Percentiles rank a stretch among this genome's conserved stretches.
Evolutionary conservation across 2,888 invertebrate genomes (phyloP).

Genomic region (Nomada goodeniana): DNA sequence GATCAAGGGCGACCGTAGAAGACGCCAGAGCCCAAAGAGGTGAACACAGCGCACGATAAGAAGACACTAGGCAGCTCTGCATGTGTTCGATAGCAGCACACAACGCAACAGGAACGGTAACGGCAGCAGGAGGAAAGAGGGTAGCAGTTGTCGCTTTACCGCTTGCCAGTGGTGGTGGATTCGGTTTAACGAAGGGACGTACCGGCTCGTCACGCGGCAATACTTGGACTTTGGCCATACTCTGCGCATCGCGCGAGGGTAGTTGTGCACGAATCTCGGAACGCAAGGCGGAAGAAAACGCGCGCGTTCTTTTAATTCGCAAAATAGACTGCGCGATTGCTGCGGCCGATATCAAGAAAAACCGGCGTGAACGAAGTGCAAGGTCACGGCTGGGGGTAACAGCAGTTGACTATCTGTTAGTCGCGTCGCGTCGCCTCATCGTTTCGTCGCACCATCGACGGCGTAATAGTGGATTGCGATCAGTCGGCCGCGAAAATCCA

Average conservation of each 20-base stretch:
- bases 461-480: no score
- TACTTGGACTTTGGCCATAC: slow-evolving; percentile 47
- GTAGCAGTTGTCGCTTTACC: slow-evolving; percentile 44
- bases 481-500: not conserved
- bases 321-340: not conserved
- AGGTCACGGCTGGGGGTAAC: slow-evolving; percentile 15
- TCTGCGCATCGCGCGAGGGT: slow-evolving; percentile 42
- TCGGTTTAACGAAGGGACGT: slow-evolving; percentile 28
- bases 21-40: not conserved
- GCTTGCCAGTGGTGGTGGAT: slow-evolving; percentile 40
- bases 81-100: slow-evolving; percentile 8
- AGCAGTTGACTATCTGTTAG: not conserved
- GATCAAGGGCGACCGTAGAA: not conserved
- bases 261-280: not conserved
- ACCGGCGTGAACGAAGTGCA: not conserved
- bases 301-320: not conserved
- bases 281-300: not conserved
- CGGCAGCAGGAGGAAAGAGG: slow-evolving; percentile 17
- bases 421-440: no score
- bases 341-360: not conserved
- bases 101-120: not conserved
- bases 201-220: slow-evolving; percentile 44
- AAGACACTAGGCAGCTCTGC: not conserved
- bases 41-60: not conserved
- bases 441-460: no score